A percentile compares a stretch with the other conserved stretches of the same genome.
These are phyloP conservation scores for Rhinopithecus roxellana DNA, from an alignment of 2,113 vertebrate genomes.

Conservation along the genomic window DNA sequence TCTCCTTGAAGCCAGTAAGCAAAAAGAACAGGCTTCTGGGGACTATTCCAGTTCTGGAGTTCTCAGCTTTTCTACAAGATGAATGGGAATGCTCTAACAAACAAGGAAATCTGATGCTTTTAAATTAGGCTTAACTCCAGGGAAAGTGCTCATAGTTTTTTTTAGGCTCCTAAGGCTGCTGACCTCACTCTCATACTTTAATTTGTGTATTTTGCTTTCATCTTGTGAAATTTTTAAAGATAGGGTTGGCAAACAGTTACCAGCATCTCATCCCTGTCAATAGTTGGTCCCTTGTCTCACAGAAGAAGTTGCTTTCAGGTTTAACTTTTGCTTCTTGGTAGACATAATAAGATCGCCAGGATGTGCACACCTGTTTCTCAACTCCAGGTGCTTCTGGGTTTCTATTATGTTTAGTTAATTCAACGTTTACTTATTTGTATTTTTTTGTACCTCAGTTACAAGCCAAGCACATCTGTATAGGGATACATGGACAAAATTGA, in stretches of 20 bases:
- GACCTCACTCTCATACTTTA: neutral
- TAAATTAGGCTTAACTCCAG: neutral
- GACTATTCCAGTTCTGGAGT: neutral
- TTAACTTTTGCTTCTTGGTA: neutral
- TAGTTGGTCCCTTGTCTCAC: neutral
- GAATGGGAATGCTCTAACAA: neutral
- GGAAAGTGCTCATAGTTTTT: neutral
- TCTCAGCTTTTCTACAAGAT: neutral
- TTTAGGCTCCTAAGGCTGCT: neutral
- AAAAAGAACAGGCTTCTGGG: neutral
- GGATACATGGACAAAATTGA: neutral
- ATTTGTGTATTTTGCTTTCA: constrained; percentile 28
- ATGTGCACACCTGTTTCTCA: neutral
- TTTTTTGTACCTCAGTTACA: neutral
- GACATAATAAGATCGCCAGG: neutral
- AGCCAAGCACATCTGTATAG: neutral
- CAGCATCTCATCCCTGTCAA: neutral
- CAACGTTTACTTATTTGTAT: neutral
- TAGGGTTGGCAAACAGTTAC: neutral
- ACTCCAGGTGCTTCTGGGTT: neutral
- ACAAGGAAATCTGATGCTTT: neutral
- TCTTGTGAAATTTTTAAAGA: constrained; percentile 19
- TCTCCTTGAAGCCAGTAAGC: neutral
- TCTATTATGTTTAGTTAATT: neutral
- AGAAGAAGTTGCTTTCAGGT: neutral